Percentiles rank a stretch among this genome's conserved stretches.
Evolutionary conservation across 2,797 vertebrate species (phyloP).

Genomic region (Xerus rutilus): DNA sequence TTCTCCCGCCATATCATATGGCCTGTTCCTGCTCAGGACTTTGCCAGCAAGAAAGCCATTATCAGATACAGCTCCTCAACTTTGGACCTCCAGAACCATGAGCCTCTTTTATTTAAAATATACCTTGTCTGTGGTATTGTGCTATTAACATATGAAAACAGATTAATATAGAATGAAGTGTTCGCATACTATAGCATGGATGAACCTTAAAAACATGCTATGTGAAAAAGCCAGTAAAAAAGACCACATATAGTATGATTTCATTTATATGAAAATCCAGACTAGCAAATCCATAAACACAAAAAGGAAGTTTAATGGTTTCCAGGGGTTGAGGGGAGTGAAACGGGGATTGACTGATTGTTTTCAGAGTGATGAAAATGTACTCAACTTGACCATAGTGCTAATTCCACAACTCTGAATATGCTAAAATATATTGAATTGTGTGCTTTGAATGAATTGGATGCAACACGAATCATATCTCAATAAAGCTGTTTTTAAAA

Average conservation of each 20-base stretch:
- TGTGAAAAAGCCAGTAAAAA: not conserved
- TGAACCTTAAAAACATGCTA: not conserved
- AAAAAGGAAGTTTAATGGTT: not conserved
- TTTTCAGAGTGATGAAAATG: not conserved
- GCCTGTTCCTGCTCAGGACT: too few species aligned
- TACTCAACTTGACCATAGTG: too few species aligned
- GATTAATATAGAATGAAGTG: not conserved
- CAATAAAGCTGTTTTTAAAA: too few species aligned
- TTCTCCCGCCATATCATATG: too few species aligned
- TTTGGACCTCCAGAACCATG: too few species aligned
- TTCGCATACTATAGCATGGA: not conserved
- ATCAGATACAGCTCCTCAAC: too few species aligned
- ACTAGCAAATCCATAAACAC: not conserved
- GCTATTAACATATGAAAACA: not conserved
- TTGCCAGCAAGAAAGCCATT: too few species aligned
- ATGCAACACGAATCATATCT: too few species aligned
- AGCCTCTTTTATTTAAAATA: too few species aligned
- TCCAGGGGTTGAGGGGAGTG: not conserved
- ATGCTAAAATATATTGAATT: not conserved
- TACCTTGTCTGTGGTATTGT: too few species aligned
- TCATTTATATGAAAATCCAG: not conserved
- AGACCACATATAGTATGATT: not conserved
- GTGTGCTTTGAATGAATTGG: too few species aligned
- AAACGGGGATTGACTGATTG: not conserved
- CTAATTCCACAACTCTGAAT: not conserved